Evolutionary conservation across 2,888 invertebrate genomes (phyloP), one percentile per base, ranked within the genome.

Genomic region (Troglohyphantes excavatus): DNA sequence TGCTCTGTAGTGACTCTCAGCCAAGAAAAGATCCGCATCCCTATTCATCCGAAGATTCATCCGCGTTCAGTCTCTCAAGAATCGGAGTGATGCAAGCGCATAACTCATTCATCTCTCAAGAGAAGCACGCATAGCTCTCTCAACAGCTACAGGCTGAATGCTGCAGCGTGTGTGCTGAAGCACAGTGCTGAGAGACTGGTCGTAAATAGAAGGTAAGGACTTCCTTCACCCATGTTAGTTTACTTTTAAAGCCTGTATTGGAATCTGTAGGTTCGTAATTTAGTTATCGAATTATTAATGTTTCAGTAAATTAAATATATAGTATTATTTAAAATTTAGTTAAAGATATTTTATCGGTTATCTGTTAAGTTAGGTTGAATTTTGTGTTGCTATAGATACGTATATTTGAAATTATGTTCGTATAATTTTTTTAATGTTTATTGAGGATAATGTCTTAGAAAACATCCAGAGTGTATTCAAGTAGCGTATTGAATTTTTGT

Each of bases 31-130:
- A 61, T 13, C 59, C 19, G 75, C 75, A 75, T 75, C 75, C 75
- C 29, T 59, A 75, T 27, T 59, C 53, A 61, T 19, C 19, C 75
- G 19, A 23, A 59, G 73, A 72, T 72, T 11, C 53, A 23, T 46
- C 72, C 46, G 9, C 7, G 26, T 26, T 46, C 46, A 59, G 75
- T n/a, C 26, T 39, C 29, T 61, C 59, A 46, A 29, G 7, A 73
- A 61, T 33, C 53, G 19, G 21, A 21, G 17, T 21, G 61, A 75
- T 75, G 75, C 75, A 33, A 75, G 75, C 33, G 33, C 61, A 33
- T 75, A 75, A 33, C 29, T 9, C 61, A 75, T 61, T 75, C 61
- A 61, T 75, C 75, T 61, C 59, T 33, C 19, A 6, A 33, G 61
- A 73, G 46, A 53, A 26, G n/a, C 46, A 46, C 26, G 72, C 75